Conservation (phyloP, 2,888 invertebrate species). For the Rhagium mordax region DNA sequence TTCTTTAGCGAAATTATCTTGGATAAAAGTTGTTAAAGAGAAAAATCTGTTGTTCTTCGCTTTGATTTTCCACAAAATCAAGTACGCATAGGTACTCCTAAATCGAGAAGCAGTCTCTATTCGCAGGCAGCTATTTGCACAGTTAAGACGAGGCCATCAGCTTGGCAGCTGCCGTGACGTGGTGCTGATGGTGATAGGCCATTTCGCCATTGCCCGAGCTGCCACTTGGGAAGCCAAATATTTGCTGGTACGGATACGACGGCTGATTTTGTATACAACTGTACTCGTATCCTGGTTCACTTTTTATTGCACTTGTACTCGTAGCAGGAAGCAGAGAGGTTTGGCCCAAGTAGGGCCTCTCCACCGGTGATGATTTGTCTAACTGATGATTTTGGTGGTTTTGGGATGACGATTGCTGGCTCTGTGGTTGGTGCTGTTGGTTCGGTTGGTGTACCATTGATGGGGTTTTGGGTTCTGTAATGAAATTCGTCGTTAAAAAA, state of each 20-base stretch:
- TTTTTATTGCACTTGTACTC: conserved; percentile 67
- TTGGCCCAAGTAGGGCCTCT: conserved; percentile 73
- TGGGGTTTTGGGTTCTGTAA: conserved; percentile 64
- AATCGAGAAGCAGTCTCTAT: background rate
- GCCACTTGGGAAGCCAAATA: conserved; percentile 70
- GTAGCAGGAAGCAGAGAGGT: conserved; percentile 72
- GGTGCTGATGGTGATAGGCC: conserved; percentile 88
- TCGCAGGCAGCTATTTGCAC: conserved; percentile 7
- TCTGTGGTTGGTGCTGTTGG: conserved; percentile 53
- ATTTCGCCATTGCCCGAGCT: conserved; percentile 72
- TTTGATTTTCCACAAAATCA: background rate
- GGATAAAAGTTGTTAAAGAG: too few species aligned
- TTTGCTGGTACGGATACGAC: conserved; percentile 72
- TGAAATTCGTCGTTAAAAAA: conserved; percentile 5
- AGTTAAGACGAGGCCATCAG: conserved; percentile 86
- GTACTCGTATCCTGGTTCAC: conserved; percentile 69
- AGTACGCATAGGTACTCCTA: background rate
- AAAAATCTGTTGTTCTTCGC: too few species aligned
- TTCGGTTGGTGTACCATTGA: conserved; percentile 45
- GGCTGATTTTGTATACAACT: conserved; percentile 68
- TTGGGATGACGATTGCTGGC: conserved; percentile 48
- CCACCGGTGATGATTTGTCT: conserved; percentile 57
- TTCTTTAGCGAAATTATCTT: too few species aligned
- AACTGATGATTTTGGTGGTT: conserved; percentile 50
- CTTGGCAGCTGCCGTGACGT: conserved; percentile 88